These are phyloP conservation scores for Whitmania pigra DNA, from an alignment of 1,140 invertebrate genomes.

Conservation along the genomic window DNA sequence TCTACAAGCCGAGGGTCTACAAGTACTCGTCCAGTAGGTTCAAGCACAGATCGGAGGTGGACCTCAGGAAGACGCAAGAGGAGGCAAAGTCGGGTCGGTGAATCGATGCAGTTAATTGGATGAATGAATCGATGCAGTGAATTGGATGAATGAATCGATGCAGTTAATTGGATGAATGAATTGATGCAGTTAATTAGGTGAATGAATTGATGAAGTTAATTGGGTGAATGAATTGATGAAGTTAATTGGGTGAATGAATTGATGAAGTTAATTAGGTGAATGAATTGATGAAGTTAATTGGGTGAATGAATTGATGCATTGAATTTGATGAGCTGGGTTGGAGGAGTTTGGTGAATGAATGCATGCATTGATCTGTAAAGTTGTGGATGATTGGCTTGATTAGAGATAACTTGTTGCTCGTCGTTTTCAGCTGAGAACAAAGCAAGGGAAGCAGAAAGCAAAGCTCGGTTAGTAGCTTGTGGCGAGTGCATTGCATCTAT, in stretches of 20 bases:
- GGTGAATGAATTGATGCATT: neutral
- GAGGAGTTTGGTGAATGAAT: too few relatives aligned
- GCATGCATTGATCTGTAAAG: too few relatives aligned
- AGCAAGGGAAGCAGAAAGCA: conserved; percentile 41
- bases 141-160: neutral
- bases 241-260: neutral
- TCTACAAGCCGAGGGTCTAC: conserved; percentile 40
- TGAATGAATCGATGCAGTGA: neutral
- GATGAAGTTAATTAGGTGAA: too few relatives aligned
- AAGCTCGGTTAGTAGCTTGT: conserved; percentile 33
- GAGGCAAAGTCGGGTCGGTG: conserved; percentile 30
- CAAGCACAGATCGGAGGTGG: conserved; percentile 39
- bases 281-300: neutral
- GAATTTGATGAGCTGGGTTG: too few relatives aligned
- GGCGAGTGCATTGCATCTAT: too few relatives aligned
- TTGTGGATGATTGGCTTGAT: too few relatives aligned
- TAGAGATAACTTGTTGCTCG: neutral
- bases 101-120: neutral
- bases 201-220: too few relatives aligned
- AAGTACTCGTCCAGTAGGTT: conserved; percentile 42
- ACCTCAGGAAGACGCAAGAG: conserved; percentile 35
- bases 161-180: too few relatives aligned
- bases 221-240: conserved; percentile 19
- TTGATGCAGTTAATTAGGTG: neutral
- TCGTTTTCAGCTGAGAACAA: conserved; percentile 31